Percentiles rank a stretch among this genome's conserved stretches.
Conservation (phyloP, 2,113 vertebrate genomes). For the Strigops habroptila region DNA sequence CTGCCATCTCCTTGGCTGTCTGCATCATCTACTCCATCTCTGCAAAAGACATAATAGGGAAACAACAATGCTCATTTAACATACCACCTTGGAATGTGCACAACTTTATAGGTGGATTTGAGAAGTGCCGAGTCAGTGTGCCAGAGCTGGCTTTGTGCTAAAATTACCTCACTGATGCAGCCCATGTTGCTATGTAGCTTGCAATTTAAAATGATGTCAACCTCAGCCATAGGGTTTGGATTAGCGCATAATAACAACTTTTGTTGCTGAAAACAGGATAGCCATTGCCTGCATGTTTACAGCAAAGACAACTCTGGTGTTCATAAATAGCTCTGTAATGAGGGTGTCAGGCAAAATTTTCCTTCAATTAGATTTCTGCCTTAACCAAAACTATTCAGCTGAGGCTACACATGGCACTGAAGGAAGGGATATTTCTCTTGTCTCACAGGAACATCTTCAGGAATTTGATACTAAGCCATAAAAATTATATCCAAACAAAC, state of each 20-base stretch:
- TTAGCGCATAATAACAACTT: conserved; percentile 14
- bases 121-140: neutral
- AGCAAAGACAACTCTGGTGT: neutral
- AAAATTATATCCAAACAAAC: neutral
- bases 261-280: neutral
- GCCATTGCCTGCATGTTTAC: neutral
- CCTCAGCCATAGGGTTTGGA: neutral
- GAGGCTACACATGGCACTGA: neutral
- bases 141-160: neutral
- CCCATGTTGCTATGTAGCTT: neutral
- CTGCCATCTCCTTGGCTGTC: conserved; percentile 97
- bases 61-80: neutral
- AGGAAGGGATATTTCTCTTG: neutral
- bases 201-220: conserved; percentile 27
- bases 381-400: neutral
- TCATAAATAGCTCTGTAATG: conserved; percentile 1
- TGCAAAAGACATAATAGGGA: conserved; percentile 59
- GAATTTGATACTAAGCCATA: neutral
- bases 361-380: neutral
- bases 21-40: conserved; percentile 90
- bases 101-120: neutral
- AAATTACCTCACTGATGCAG: conserved; percentile 12
- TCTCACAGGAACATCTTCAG: neutral
- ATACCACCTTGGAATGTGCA: neutral
- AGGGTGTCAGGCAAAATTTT: neutral